These are phyloP conservation scores for Mylabris sibirica DNA, from an alignment of 2,888 invertebrate species.

Conservation along the genomic window DNA sequence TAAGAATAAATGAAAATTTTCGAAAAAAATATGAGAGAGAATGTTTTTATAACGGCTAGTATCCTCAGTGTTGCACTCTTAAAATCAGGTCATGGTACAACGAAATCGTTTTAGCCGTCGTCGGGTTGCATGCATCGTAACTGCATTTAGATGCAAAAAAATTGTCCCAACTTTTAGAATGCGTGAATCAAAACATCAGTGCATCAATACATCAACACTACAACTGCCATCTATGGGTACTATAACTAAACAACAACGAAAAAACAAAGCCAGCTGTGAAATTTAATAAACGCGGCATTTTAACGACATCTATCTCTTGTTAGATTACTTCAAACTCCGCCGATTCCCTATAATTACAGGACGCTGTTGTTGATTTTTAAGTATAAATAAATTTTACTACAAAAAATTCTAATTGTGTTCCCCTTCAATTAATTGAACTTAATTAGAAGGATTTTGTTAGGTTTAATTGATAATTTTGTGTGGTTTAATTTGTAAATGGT, in stretches of 20 bases:
- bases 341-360: not conserved
- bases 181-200: not conserved
- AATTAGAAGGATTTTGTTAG: too few relatives aligned
- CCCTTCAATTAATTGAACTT: too few relatives aligned
- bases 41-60: constrained; percentile 57
- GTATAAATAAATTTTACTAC: not conserved
- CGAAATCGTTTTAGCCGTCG: constrained; percentile 56
- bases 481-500: too few relatives aligned
- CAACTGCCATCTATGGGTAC: not conserved
- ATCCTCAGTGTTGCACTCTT: constrained; percentile 51
- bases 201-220: not conserved
- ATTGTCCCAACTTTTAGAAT: constrained; percentile 55
- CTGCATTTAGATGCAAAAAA: constrained; percentile 56
- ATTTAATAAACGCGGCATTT: too few relatives aligned
- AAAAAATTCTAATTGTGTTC: too few relatives aligned
- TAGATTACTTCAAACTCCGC: not conserved
- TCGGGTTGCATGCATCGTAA: constrained; percentile 46
- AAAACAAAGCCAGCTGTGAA: not conserved
- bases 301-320: not conserved
- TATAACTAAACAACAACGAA: not conserved
- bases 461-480: too few relatives aligned
- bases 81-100: constrained; percentile 62
- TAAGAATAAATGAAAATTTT: too few relatives aligned
- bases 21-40: constrained; percentile 13
- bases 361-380: not conserved